Evolutionary conservation across 2,888 invertebrate species (phyloP).

Genomic region (Sclerodermus sp.): DNA sequence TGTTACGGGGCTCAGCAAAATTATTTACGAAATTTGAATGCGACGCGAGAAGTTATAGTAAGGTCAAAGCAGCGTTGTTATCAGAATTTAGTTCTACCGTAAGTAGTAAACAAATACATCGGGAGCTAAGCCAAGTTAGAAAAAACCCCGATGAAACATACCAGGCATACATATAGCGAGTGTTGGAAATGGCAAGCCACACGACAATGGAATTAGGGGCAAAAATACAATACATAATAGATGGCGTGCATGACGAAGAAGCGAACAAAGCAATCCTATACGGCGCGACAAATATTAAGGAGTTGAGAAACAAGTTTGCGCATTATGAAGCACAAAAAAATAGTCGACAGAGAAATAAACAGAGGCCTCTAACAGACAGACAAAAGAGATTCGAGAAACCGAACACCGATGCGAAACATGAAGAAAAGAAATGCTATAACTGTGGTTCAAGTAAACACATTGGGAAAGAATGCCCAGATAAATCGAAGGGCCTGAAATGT

Average conservation of each 20-base stretch:
- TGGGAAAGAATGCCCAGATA: conserved; percentile 13
- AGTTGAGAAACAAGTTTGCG: too few relatives aligned
- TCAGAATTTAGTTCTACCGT: neutral
- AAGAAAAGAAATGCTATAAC: too few relatives aligned
- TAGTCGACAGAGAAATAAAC: conserved; percentile 13
- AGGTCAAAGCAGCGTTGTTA: neutral
- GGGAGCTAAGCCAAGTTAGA: conserved; percentile 2
- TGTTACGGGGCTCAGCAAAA: neutral
- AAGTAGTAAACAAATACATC: conserved; percentile 2
- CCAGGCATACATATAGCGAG: conserved; percentile 14
- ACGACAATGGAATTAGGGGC: too few relatives aligned
- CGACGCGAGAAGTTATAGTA: neutral
- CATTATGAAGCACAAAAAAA: too few relatives aligned
- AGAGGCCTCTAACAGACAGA: conserved; percentile 11
- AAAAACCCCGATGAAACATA: conserved; percentile 5
- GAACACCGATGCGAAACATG: neutral
- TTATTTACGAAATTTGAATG: neutral
- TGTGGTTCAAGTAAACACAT: conserved; percentile 8
- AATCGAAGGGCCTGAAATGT: conserved; percentile 17
- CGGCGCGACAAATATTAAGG: too few relatives aligned
- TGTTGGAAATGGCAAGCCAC: too few relatives aligned
- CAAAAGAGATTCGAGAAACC: conserved; percentile 14
- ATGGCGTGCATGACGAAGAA: too few relatives aligned
- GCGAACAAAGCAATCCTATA: too few relatives aligned
- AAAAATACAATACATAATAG: too few relatives aligned